Evolutionary conservation across 2,797 vertebrate genomes (phyloP).

Genomic region (Kryptopterus vitreolus): DNA sequence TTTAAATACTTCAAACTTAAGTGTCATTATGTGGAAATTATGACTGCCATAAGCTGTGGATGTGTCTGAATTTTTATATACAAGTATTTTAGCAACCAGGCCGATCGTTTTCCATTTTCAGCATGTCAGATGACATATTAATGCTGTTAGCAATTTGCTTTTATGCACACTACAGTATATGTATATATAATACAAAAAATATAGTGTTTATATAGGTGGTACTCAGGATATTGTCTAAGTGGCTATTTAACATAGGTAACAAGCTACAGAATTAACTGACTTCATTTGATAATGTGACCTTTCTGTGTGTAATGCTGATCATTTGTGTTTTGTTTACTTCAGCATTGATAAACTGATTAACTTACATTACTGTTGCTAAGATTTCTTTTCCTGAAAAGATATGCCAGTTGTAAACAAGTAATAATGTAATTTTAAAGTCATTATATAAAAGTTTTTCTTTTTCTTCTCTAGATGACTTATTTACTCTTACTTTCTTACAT

Average conservation of each 20-base stretch:
- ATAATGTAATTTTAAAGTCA: neutral
- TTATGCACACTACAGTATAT: neutral
- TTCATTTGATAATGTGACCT: neutral
- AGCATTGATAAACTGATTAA: neutral
- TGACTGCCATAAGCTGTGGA: neutral
- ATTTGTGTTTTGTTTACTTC: neutral
- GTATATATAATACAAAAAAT: too few species aligned
- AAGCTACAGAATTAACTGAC: neutral
- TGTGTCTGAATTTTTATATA: neutral
- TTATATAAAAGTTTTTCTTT: neutral
- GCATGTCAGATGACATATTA: neutral
- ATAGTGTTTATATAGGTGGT: neutral
- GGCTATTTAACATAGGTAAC: neutral
- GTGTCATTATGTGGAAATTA: neutral
- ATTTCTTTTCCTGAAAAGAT: neutral
- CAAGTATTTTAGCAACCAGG: neutral
- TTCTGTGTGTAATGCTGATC: neutral
- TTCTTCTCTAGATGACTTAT: neutral
- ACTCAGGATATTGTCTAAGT: neutral
- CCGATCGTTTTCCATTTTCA: neutral
- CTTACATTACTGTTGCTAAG: neutral
- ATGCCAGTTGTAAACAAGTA: neutral
- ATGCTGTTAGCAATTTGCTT: neutral
- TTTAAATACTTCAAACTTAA: neutral
- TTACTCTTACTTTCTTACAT: neutral